A percentile compares a stretch with the other conserved stretches of the same genome.
Evolutionary conservation across 1,140 invertebrate species (phyloP).

Genomic region (Caenorhabditis latens): DNA sequence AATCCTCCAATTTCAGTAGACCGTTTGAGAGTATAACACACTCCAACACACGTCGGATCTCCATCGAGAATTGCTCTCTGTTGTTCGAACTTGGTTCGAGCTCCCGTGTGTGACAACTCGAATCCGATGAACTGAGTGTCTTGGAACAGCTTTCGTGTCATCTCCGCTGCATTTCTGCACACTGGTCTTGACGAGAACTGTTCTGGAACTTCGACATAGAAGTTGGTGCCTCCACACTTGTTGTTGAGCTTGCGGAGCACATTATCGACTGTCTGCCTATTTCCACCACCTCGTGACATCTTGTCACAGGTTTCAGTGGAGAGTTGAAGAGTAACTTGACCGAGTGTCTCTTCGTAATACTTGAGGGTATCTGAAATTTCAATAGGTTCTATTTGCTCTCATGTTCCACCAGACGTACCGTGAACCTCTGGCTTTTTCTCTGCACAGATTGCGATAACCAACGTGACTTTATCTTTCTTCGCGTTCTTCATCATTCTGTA

Average conservation of each 20-base stretch:
- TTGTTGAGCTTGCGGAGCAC: background rate
- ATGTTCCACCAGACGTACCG: background rate
- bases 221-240: constrained; percentile 3
- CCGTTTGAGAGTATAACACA: background rate
- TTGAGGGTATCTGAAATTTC: background rate
- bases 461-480: background rate
- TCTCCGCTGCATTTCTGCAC: background rate
- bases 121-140: background rate
- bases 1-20: background rate
- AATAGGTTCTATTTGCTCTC: too few relatives aligned
- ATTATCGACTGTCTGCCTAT: background rate
- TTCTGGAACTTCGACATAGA: background rate
- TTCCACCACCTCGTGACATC: background rate
- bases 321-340: background rate
- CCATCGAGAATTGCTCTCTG: background rate
- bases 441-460: background rate
- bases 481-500: background rate
- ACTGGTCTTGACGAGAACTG: background rate
- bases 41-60: background rate
- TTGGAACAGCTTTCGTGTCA: background rate
- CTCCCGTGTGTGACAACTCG: background rate
- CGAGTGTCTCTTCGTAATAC: background rate
- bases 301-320: background rate
- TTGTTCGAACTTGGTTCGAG: background rate
- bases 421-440: background rate